These are phyloP conservation scores for Sebastes ruberrimus DNA, from an alignment of 2,797 vertebrate species.

Conservation along the genomic window DNA sequence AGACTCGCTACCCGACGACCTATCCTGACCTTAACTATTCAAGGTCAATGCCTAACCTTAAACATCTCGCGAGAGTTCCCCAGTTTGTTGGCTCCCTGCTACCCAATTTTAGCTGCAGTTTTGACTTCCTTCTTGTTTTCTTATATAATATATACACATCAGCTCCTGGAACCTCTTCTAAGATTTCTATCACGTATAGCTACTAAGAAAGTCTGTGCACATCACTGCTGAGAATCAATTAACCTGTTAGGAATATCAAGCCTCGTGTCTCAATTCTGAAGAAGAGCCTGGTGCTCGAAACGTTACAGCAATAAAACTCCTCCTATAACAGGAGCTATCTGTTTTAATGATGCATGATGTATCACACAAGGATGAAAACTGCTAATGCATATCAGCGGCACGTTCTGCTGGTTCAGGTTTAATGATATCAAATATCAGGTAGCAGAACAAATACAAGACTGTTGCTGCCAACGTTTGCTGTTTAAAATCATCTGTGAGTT, in stretches of 20 bases:
- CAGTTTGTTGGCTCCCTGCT: no score
- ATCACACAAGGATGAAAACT: neutral
- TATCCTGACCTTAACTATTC: no score
- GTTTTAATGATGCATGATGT: neutral
- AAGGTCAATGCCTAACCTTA: no score
- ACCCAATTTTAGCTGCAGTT: neutral
- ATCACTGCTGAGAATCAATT: neutral
- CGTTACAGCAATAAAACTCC: neutral
- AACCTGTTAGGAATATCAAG: neutral
- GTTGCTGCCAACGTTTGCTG: neutral
- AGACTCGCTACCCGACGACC: no score
- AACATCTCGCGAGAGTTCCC: no score
- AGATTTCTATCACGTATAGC: neutral
- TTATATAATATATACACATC: neutral
- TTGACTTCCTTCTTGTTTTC: neutral
- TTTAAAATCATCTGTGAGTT: neutral
- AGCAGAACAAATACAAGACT: neutral
- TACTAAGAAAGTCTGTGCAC: neutral
- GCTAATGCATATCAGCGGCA: neutral
- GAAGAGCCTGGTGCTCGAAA: neutral
- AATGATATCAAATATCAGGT: neutral
- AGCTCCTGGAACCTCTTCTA: neutral
- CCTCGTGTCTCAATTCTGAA: neutral
- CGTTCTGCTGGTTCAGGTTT: neutral
- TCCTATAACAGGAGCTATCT: neutral